Evolutionary conservation across 2,888 invertebrate species (phyloP), one percentile per base, ranked within the genome.

Genomic region (Monochamus alternatus): DNA sequence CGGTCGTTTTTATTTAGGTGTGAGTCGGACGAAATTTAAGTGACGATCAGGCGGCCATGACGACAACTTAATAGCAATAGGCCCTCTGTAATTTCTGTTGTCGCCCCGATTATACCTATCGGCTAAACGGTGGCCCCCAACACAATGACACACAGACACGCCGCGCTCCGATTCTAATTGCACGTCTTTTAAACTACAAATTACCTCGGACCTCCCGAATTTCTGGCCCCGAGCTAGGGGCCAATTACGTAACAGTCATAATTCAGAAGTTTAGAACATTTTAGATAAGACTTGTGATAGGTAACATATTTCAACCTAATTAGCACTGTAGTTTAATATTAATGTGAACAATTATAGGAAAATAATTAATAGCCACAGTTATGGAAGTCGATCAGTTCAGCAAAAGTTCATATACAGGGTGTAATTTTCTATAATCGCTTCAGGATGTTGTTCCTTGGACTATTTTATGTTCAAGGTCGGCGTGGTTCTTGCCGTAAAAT

Each of bases 31-130:
- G 32, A 60, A 43, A 75, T 75, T 65, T 75, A 78, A 81, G 78
- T 76, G 78, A 80, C 82, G 70, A 78, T 79, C 79, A 79, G 80
- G 81, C 80, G 81, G 78, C 81, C 84, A 84, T 82, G 84, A 83
- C 84, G 84, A 85, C 85, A 85, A 85, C 83, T 84, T 85, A 85
- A 85, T 84, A 82, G 80, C 78, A 74, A 82, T 72, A 78, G 71
- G 51, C 80, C 79, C 83, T 79, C 78, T 83, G 83, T 85, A 84
- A 85, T 85, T 84, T 84, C 81, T 78, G 81, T 81, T 85, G 84
- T 84, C 84, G 83, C 81, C 82, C 71, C 80, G 81, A 84, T 84
- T 84, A 84, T 80, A 83, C 78, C 77, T 74, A 78, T 78, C 66
- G 70, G 74, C 66, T 77, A 79, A 77, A 73, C 67, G 74, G 66